Percentiles rank a stretch among this genome's conserved stretches.
phyloP scores from a whole-genome alignment of 2,113 vertebrate genomes.

The Copsychus sechellarum region DNA sequence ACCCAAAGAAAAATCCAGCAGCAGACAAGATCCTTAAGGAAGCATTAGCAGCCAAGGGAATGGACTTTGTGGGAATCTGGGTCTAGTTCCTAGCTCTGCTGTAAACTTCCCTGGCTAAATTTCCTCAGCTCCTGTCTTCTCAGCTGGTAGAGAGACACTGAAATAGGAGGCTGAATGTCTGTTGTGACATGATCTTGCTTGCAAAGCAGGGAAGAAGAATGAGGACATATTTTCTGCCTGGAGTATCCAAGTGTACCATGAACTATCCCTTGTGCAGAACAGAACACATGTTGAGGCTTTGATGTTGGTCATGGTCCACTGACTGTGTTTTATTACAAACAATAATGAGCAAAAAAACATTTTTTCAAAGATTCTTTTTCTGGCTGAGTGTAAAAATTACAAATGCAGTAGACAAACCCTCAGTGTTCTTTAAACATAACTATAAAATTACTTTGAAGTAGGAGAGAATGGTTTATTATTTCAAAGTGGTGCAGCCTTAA shows the following conservation, averaged over 20 bases:
- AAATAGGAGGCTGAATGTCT: neutral
- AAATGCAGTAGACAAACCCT: neutral
- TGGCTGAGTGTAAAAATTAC: neutral
- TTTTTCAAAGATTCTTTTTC: neutral
- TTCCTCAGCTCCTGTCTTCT: neutral
- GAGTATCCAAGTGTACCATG: neutral
- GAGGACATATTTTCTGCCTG: neutral
- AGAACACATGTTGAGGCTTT: neutral
- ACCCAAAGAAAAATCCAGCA: neutral
- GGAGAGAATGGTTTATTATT: constrained; percentile 28
- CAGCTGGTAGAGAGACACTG: neutral
- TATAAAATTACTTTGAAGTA: constrained; percentile 24
- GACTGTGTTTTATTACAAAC: neutral
- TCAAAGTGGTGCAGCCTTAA: neutral
- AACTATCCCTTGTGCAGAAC: neutral
- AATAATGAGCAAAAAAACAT: neutral
- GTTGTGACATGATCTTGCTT: neutral
- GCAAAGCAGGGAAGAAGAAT: neutral
- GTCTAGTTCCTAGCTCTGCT: neutral
- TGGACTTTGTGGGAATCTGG: neutral
- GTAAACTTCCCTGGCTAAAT: neutral
- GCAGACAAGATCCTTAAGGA: neutral
- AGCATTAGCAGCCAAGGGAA: neutral
- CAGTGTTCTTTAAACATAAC: neutral
- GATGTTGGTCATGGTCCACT: neutral